These are phyloP conservation scores for Gonatopus flavifemur DNA, from an alignment of 1,140 invertebrate species.

Conservation along the genomic window DNA sequence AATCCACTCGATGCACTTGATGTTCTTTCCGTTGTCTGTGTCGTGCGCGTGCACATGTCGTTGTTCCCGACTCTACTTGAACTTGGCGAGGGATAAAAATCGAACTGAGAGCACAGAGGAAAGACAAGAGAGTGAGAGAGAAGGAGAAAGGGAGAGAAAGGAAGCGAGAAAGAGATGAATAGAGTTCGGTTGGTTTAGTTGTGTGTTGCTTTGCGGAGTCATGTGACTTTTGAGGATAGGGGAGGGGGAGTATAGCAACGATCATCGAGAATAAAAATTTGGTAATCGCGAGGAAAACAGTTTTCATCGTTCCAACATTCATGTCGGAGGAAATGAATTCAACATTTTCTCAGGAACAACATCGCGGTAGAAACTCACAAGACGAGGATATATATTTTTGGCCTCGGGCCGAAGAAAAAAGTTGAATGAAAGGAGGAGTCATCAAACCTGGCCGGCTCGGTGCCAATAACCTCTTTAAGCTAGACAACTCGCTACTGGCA, in stretches of 20 bases:
- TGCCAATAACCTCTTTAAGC: conserved; percentile 44
- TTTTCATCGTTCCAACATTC: not conserved
- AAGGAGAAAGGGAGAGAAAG: conserved; percentile 13
- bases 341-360: not conserved
- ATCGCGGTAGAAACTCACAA: not conserved
- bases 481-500: conserved; percentile 21
- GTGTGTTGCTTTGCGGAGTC: too few relatives aligned
- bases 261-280: not conserved
- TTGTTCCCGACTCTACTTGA: too few relatives aligned
- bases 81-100: conserved; percentile 34
- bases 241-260: not conserved
- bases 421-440: conserved; percentile 33
- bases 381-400: not conserved
- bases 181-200: too few relatives aligned
- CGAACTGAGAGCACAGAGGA: conserved; percentile 18
- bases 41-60: too few relatives aligned
- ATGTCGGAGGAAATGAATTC: not conserved
- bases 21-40: too few relatives aligned
- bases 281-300: not conserved
- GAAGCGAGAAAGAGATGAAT: not conserved
- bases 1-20: too few relatives aligned
- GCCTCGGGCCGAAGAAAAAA: conserved; percentile 3
- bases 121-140: not conserved
- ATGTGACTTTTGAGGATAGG: not conserved
- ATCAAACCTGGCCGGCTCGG: conserved; percentile 37